Percentiles rank a stretch among this genome's conserved stretches.
Conservation (phyloP, 2,888 invertebrate genomes). For the Phania funesta region DNA sequence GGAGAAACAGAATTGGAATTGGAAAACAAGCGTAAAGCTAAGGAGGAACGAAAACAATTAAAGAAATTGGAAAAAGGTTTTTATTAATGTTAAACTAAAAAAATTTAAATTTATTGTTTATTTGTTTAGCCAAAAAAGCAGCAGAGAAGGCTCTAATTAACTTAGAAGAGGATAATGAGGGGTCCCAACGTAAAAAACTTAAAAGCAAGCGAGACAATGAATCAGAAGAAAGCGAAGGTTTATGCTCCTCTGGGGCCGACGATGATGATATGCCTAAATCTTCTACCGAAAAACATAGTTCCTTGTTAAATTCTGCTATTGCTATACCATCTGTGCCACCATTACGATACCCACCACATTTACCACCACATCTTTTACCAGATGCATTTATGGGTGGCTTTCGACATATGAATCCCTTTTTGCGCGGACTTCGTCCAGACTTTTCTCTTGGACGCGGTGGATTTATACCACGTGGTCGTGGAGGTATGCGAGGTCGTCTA, state of each 20-base stretch:
- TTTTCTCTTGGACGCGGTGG: constrained; percentile 71
- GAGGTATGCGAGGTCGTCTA: constrained; percentile 69
- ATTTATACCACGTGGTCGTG: constrained; percentile 72
- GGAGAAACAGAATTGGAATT: constrained; percentile 59
- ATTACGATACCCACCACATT: constrained; percentile 50
- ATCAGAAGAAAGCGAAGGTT: constrained; percentile 59
- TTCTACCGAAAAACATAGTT: constrained; percentile 36
- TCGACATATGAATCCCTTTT: constrained; percentile 71
- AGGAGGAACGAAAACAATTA: constrained; percentile 67
- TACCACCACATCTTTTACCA: constrained; percentile 61
- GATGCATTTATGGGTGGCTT: constrained; percentile 69
- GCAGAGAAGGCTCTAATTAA: constrained; percentile 56
- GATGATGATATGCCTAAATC: neutral
- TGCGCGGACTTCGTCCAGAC: constrained; percentile 70
- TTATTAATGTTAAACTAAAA: neutral
- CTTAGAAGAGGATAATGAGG: constrained; percentile 33
- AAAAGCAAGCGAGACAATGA: constrained; percentile 12
- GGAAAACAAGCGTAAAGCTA: constrained; percentile 68
- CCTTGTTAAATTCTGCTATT: constrained; percentile 48
- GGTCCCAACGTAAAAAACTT: constrained; percentile 9
- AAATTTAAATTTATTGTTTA: neutral
- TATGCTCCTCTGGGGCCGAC: constrained; percentile 56
- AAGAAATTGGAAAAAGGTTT: constrained; percentile 68
- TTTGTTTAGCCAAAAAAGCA: constrained; percentile 35
- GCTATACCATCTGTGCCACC: constrained; percentile 23